Evolutionary conservation across 2,888 invertebrate genomes (phyloP).

Genomic region (Tubulanus polymorphus): DNA sequence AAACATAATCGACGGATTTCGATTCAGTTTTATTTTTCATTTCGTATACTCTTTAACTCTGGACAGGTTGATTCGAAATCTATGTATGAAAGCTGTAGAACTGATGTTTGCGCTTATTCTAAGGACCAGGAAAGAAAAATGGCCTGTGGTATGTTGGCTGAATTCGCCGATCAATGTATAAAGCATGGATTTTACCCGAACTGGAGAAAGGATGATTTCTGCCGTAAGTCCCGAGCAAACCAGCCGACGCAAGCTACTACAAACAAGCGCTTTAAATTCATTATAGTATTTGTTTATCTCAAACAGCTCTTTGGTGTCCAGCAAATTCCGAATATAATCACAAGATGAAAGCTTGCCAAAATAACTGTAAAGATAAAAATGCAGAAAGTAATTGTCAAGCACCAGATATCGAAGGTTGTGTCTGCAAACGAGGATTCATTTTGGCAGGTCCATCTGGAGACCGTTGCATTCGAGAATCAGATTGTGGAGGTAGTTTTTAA

Average conservation of each 20-base stretch:
- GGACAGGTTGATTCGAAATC: constrained; percentile 16
- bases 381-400: constrained; percentile 2
- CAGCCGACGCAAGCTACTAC: no score
- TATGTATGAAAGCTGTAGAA: constrained; percentile 9
- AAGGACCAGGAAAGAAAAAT: neutral
- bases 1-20: no score
- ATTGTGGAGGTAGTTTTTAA: no score
- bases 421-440: constrained; percentile 37
- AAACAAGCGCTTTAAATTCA: no score
- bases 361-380: no score
- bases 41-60: no score
- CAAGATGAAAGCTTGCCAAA: neutral
- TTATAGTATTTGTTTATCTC: no score
- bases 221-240: no score
- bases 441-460: constrained; percentile 17
- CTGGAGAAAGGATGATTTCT: constrained; percentile 12
- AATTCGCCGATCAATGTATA: constrained; percentile 12
- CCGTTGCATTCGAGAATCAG: no score
- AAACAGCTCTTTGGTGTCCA: neutral
- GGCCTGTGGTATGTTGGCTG: constrained; percentile 10
- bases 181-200: constrained; percentile 5
- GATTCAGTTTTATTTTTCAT: no score
- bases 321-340: neutral
- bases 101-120: constrained; percentile 14
- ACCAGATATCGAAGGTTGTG: constrained; percentile 36